Conservation (phyloP, 2,888 invertebrate genomes). For the Lasioglossum zephyrum region DNA sequence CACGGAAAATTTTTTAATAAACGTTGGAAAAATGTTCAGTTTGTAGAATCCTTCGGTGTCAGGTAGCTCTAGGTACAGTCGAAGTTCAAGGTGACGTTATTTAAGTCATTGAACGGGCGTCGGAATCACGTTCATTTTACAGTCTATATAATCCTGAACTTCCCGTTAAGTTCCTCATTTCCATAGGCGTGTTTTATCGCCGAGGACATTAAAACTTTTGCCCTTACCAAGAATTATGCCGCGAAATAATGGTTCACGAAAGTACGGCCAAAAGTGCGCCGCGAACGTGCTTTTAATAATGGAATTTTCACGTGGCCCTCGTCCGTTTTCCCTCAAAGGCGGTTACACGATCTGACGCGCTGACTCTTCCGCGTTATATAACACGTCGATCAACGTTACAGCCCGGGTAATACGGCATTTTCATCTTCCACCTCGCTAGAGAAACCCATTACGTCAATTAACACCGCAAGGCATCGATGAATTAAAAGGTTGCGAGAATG, state of each 20-base stretch:
- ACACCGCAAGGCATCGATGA: background rate
- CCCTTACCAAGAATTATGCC: slow-evolving; percentile 38
- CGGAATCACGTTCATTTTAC: slow-evolving; percentile 51
- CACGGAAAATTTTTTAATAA: background rate
- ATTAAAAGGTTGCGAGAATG: background rate
- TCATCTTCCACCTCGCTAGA: slow-evolving; percentile 26
- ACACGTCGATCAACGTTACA: slow-evolving; percentile 24
- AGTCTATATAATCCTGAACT: slow-evolving; percentile 54
- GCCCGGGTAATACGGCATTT: slow-evolving; percentile 20
- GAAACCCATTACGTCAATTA: slow-evolving; percentile 49
- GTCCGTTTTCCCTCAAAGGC: slow-evolving; percentile 22
- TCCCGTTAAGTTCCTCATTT: slow-evolving; percentile 46
- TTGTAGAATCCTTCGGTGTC: background rate
- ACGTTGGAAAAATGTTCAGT: background rate
- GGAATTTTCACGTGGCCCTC: slow-evolving; percentile 32
- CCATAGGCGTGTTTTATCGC: slow-evolving; percentile 56
- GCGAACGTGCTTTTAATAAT: slow-evolving; percentile 44
- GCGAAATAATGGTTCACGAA: slow-evolving; percentile 44
- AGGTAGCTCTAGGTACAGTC: background rate
- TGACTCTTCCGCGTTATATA: slow-evolving; percentile 48
- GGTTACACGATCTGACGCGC: slow-evolving; percentile 10
- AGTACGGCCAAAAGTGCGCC: slow-evolving; percentile 28
- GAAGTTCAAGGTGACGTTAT: slow-evolving; percentile 21
- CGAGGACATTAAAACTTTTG: slow-evolving; percentile 50
- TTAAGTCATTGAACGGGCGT: slow-evolving; percentile 24